A percentile compares a stretch with the other conserved stretches of the same genome.
These are phyloP conservation scores for Agrochola macilenta DNA, from an alignment of 2,888 invertebrate species.

Conservation along the genomic window DNA sequence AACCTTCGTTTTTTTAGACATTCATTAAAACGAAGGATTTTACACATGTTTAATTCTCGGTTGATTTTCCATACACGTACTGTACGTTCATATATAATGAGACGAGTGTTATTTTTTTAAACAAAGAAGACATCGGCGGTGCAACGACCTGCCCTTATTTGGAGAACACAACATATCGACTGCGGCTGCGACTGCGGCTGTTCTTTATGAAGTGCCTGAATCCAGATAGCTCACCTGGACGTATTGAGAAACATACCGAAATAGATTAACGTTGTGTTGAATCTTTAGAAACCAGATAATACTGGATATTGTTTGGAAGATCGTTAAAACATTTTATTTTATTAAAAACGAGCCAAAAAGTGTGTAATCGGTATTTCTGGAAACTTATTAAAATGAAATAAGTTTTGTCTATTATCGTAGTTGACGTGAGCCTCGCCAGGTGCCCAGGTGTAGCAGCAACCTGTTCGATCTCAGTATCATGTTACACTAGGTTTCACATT, in stretches of 20 bases:
- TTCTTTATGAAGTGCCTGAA: constrained; percentile 66
- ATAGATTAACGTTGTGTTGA: constrained; percentile 2
- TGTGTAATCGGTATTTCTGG: constrained; percentile 78
- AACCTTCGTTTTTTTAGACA: constrained; percentile 55
- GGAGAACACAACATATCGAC: constrained; percentile 80
- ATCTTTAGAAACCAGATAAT: constrained; percentile 27
- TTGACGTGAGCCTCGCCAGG: constrained; percentile 83
- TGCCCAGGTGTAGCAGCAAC: constrained; percentile 87
- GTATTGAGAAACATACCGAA: constrained; percentile 36
- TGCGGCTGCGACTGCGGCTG: constrained; percentile 70
- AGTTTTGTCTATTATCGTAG: constrained; percentile 83
- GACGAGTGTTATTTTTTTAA: constrained; percentile 85
- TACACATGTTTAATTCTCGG: constrained; percentile 78
- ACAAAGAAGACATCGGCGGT: constrained; percentile 82
- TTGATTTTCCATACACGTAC: constrained; percentile 83
- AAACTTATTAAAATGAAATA: constrained; percentile 77
- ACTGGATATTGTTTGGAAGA: constrained; percentile 27
- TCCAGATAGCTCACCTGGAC: constrained; percentile 37
- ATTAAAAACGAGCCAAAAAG: constrained; percentile 42
- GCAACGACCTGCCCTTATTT: constrained; percentile 88
- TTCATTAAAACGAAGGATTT: constrained; percentile 74
- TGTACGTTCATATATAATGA: constrained; percentile 76
- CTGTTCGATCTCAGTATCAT: constrained; percentile 83
- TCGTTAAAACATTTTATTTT: constrained; percentile 27
- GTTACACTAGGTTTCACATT: constrained; percentile 90